Base-by-base conservation (phyloP, 2,888 invertebrate species). In the Drepana falcataria region DNA sequence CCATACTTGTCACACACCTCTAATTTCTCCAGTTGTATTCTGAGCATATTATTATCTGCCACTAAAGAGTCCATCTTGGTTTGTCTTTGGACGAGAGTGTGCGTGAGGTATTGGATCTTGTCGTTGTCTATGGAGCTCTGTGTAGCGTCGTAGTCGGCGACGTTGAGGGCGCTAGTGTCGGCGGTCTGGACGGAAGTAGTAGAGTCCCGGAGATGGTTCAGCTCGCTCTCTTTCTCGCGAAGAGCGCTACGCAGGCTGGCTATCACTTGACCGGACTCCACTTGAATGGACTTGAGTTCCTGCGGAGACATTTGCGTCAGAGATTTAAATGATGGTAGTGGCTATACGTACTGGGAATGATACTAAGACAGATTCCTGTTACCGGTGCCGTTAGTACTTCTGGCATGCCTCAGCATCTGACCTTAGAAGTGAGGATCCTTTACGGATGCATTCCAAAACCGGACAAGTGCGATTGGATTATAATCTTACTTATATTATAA, bases 51-150 rank as follows among this genome's bases (percentile, higher is more conserved):
- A 75, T 96, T 94, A 72, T 98, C 97, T 0, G 96, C 95, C 54
- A 96, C 93, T 48, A 96, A 88, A 34, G 94, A 92, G 77, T 98
- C 98, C n/a, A 98, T 88, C 64, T 94, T 93, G 48, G 94, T 95
- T 83, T 98, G 98, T 75, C 96, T 97, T 73, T 95, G 93, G 55
- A 98, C 95, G 44, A 98, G 87, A 49, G 95, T 96, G 75, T 97
- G 95, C 0, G 97, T 97, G 21, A 98, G 87, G 1, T 91, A 87
- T 51, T 93, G 91, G 6, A 94, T 82, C 66, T 87, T 86, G 33
- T 87, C 83, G 33, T 71, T 77, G 47, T 87, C 85, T 64, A 84
- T 75, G 59, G 67, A 64, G 33, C 77, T 77, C 41, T 79, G 77
- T 35, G 65, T 73, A 57, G 75, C 73, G 61, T 80, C 87, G 65